A percentile compares a stretch with the other conserved stretches of the same genome.
phyloP scores from a whole-genome alignment of 2,888 invertebrate genomes.

The Hirtodrosophila trivittata region DNA sequence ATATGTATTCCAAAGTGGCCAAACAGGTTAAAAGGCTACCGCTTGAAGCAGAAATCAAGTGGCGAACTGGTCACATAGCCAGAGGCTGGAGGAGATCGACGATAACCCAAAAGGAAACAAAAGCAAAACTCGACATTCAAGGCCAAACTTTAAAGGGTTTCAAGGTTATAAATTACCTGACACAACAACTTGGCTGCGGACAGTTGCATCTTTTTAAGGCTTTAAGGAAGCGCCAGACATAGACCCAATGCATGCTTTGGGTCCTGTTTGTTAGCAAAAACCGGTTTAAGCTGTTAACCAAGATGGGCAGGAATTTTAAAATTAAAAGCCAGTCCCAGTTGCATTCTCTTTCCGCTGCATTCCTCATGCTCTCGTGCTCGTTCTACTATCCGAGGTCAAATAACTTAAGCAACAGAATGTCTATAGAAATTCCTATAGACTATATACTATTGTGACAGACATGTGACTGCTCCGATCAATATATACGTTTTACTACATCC shows the following conservation, averaged over 20 bases:
- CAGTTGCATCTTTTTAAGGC: conserved; percentile 28
- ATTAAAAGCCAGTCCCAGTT: conserved; percentile 21
- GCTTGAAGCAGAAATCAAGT: conserved; percentile 7
- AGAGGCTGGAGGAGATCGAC: conserved; percentile 2
- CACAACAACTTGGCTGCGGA: conserved; percentile 25
- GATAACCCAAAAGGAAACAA: conserved; percentile 6
- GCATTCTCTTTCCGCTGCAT: conserved; percentile 9
- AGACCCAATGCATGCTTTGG: conserved; percentile 21
- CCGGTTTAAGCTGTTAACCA: conserved; percentile 18
- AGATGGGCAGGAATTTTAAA: conserved; percentile 10
- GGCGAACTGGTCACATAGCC: neutral
- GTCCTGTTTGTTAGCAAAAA: conserved; percentile 26
- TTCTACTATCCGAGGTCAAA: conserved; percentile 14
- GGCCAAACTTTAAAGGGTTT: conserved; percentile 64
- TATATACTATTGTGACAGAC: too few species aligned
- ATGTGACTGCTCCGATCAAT: too few species aligned
- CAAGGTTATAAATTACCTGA: conserved; percentile 65
- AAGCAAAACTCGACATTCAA: conserved; percentile 49
- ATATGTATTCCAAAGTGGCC: conserved; percentile 28
- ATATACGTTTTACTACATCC: too few species aligned
- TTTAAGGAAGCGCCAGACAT: conserved; percentile 39
- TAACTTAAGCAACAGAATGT: too few species aligned
- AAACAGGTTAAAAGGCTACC: conserved; percentile 50
- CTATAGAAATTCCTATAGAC: too few species aligned
- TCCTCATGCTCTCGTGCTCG: conserved; percentile 2